Base-by-base conservation (phyloP, 1,140 invertebrate species). In the Drosophila athabasca region DNA sequence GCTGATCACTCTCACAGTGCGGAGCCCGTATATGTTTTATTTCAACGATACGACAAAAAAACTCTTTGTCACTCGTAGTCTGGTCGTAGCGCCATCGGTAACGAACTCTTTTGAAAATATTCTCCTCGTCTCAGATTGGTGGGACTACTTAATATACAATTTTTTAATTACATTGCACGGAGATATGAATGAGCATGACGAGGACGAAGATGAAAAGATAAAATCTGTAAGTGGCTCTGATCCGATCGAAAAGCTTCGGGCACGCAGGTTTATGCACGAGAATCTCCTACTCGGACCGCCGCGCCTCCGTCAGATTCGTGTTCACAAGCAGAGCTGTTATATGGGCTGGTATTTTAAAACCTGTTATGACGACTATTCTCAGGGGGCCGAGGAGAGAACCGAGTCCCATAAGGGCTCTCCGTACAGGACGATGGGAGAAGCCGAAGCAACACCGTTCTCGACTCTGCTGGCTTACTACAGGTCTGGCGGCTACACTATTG, bases 11-110 rank as follows among this genome's bases (percentile, higher is more conserved):
- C 51, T 87, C 2, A 81, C 90, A 0, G 77, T 90, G 6, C 85
- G 85, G 0, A 74, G 90, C 35, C 61, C 80, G 0, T 90, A 90
- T 6, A 91, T 91, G 90, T 91, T 91, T 41, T 91, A 88, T 24
- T 91, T 91, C 8, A 91, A 90, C 24, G 77, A 91, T 39, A 84
- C 79, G 2, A 78, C 90, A 19, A 76, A 79, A n/a, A 81, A 66
- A 19, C 65, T 90, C 1, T 91, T 91, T 8, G 62, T 74, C 1
- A 55, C 44, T 6, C 72, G 82, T 3, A 72, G 81, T 6, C 35
- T 88, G 44, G 48, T 68, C 0, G 53, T 90, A 0, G 49, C 65
- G 5, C 74, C 80, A 3, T 77, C 72, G n/a, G 60, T 83, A 4
- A 82, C 76, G 0, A 17, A 90, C 2, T 24, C 7, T 3, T 91